Base-by-base conservation (phyloP, 2,888 invertebrate species). In the Melitaea athalia region DNA sequence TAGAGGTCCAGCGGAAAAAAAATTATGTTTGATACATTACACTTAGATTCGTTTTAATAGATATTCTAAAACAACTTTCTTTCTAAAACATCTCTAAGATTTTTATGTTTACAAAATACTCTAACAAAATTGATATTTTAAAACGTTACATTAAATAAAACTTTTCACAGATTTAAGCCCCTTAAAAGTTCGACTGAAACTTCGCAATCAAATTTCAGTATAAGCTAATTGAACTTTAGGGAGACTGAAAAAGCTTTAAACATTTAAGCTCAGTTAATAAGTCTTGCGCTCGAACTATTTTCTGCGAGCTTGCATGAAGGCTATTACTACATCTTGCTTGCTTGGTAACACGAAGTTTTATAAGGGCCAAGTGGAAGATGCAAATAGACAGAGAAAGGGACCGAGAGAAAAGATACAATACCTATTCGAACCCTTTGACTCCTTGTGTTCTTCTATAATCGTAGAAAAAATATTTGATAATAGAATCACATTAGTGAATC, bases 181-280 rank as follows among this genome's bases (percentile, higher is more conserved):
- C 85, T 85, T 84, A 82, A 82, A 87, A 86, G 80, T 88, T 83
- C 61, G 70, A 68, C 75, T 76, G 77, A 77, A 87, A 88, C 85
- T 89, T 88, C 64, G 81, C 85, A 88, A 89, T 89, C 86, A 86
- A 88, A 86, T 88, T 87, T 86, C 80, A 81, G 84, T 84, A 82
- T 84, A 84, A 85, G 85, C 85, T 88, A 88, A 88, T 88, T 87
- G 88, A 88, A 87, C 81, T 86, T 85, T 81, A 74, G 76, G 74
- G 53, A 76, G 81, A 74, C 74, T 79, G 78, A 81, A 83, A 84
- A 86, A 83, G 82, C 84, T 85, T 77, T 68, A 74, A 76, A 73
- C 75, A 74, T 74, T 76, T 72, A 79, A 80, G 77, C 77, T 76
- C 69, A 73, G 74, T 76, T 76, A 73, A 69, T 75, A 78, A 78